Conservation (phyloP, 2,888 invertebrate genomes). For the Rotaria magnacalcarata region DNA sequence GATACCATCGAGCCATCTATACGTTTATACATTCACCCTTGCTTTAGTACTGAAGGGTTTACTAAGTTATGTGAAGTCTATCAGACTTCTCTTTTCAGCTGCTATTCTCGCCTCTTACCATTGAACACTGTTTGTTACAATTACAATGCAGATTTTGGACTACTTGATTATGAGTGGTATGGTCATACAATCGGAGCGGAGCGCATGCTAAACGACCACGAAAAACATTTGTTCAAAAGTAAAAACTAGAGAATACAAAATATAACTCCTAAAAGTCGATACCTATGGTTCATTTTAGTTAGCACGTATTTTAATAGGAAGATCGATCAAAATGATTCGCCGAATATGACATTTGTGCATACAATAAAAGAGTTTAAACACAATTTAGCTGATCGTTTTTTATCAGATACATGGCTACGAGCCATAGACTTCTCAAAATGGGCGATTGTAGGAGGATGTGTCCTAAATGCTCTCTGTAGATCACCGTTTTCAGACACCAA, state of each 20-base stretch:
- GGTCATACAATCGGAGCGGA: constrained; percentile 1
- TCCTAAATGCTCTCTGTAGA: constrained; percentile 9
- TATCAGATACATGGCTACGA: not conserved
- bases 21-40: constrained; percentile 33
- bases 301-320: not conserved
- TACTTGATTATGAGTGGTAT: constrained; percentile 34
- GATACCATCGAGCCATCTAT: not conserved
- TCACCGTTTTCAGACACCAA: not conserved
- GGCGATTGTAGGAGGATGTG: not conserved
- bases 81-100: constrained; percentile 19
- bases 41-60: constrained; percentile 32
- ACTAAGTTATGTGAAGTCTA: constrained; percentile 10
- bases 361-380: not conserved
- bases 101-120: constrained; percentile 23
- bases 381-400: not conserved
- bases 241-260: not conserved
- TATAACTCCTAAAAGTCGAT: not conserved
- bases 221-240: constrained; percentile 13
- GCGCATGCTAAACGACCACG: not conserved
- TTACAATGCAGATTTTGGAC: constrained; percentile 30
- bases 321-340: no score
- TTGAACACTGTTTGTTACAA: not conserved
- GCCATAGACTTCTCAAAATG: constrained; percentile 27
- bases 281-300: not conserved
- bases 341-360: not conserved